Evolutionary conservation across 2,797 vertebrate genomes (phyloP).

Genomic region (Microhierax caerulescens): DNA sequence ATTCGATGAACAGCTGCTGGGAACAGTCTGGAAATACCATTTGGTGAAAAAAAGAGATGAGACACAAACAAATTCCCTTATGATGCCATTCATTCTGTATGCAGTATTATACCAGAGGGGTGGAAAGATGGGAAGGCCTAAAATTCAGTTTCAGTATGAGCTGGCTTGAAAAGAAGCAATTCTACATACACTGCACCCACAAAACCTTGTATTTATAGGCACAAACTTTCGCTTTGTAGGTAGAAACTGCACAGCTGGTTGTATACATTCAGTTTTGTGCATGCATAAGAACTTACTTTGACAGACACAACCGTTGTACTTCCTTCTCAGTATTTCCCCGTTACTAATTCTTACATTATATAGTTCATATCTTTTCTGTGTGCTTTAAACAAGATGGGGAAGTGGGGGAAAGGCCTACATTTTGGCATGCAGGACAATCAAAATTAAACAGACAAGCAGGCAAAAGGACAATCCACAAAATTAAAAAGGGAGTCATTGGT

Average conservation of each 20-base stretch:
- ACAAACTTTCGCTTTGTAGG: not conserved
- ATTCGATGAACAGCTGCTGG: conserved; percentile 53
- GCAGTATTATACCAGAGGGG: conserved; percentile 7
- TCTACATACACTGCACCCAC: not conserved
- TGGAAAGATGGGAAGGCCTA: conserved; percentile 8
- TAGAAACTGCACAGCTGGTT: not conserved
- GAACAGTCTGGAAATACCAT: conserved; percentile 40
- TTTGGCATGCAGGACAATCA: not conserved
- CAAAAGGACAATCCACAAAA: not conserved
- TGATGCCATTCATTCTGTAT: conserved; percentile 32
- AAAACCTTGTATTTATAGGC: conserved; percentile 7
- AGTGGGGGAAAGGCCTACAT: not conserved
- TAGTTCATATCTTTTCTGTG: not conserved
- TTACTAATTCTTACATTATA: not conserved
- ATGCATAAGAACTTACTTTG: not conserved
- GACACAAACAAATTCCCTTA: conserved; percentile 31
- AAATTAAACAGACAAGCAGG: not conserved
- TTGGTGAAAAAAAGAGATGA: conserved; percentile 19
- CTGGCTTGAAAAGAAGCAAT: conserved; percentile 37
- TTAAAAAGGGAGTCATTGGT: not conserved
- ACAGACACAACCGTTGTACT: not conserved
- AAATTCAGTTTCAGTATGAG: conserved; percentile 18
- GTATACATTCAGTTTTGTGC: not conserved
- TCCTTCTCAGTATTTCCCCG: not conserved
- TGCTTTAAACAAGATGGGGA: not conserved